Conservation (phyloP, 2,797 vertebrate species). For the Danio albolineatus region DNA sequence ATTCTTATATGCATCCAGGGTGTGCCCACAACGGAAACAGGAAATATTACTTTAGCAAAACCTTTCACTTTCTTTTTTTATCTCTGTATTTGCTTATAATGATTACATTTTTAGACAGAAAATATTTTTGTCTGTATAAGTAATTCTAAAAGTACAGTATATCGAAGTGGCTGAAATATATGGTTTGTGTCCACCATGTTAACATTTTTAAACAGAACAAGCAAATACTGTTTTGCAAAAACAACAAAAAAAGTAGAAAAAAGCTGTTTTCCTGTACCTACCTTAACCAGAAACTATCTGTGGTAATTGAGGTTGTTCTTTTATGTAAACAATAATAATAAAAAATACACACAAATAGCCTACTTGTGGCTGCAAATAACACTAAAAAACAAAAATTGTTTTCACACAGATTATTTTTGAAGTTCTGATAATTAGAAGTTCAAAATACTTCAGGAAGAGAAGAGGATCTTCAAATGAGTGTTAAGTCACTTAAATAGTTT, state of each 20-base stretch:
- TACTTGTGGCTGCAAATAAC: too few species aligned
- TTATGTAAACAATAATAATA: not conserved
- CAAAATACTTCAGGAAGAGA: not conserved
- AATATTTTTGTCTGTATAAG: too few species aligned
- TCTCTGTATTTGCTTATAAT: not conserved
- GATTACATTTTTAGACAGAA: not conserved
- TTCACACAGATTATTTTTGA: not conserved
- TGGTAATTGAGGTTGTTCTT: not conserved
- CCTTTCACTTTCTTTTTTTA: not conserved
- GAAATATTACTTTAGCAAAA: too few species aligned
- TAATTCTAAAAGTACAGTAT: too few species aligned
- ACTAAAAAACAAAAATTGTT: too few species aligned
- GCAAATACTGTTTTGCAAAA: too few species aligned
- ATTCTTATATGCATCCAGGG: not conserved
- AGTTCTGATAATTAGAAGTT: too few species aligned
- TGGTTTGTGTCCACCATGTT: too few species aligned
- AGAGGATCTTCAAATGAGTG: not conserved
- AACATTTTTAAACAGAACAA: too few species aligned
- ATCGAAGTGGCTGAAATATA: too few species aligned
- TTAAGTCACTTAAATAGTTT: too few species aligned
- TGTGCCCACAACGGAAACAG: not conserved
- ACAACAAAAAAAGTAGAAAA: too few species aligned
- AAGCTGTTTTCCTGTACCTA: not conserved
- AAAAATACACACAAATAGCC: not conserved
- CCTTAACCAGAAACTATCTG: not conserved